These are phyloP conservation scores for Dryobota labecula DNA, from an alignment of 2,888 invertebrate species.

Conservation along the genomic window DNA sequence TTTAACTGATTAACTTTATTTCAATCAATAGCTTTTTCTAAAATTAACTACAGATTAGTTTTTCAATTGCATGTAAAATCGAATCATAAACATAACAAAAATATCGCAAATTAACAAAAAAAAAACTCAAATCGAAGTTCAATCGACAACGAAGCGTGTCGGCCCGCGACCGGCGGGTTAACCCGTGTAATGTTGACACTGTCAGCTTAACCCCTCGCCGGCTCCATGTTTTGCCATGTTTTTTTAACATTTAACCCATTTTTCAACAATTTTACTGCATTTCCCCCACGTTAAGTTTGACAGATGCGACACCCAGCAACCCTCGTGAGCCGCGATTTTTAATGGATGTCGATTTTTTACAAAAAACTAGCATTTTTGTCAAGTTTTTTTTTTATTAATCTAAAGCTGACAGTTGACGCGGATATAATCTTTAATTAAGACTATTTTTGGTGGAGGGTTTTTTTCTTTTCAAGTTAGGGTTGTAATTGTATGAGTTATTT, in stretches of 20 bases:
- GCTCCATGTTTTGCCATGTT: constrained; percentile 80
- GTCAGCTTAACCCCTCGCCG: constrained; percentile 77
- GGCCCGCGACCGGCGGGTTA: constrained; percentile 76
- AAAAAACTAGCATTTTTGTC: constrained; percentile 80
- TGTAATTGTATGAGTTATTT: constrained; percentile 85
- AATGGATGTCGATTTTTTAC: constrained; percentile 85
- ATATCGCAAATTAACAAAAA: constrained; percentile 30
- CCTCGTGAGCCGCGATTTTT: constrained; percentile 82
- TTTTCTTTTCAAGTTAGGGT: constrained; percentile 69
- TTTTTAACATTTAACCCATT: constrained; percentile 88
- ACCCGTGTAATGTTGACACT: constrained; percentile 75
- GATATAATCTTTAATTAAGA: constrained; percentile 90
- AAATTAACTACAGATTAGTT: not conserved
- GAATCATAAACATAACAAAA: constrained; percentile 1
- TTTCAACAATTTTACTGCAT: constrained; percentile 86
- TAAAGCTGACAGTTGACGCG: constrained; percentile 90
- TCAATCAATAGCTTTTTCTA: not conserved
- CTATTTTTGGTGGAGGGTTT: constrained; percentile 81
- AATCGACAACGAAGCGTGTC: constrained; percentile 72
- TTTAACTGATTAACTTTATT: not conserved
- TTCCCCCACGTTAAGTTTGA: constrained; percentile 81
- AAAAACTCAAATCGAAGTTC: constrained; percentile 55
- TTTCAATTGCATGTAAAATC: constrained; percentile 4
- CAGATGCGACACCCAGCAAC: constrained; percentile 84
- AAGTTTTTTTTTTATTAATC: constrained; percentile 82